Evolutionary conservation across 2,113 vertebrate genomes (phyloP).

Genomic region (Copsychus sechellarum): DNA sequence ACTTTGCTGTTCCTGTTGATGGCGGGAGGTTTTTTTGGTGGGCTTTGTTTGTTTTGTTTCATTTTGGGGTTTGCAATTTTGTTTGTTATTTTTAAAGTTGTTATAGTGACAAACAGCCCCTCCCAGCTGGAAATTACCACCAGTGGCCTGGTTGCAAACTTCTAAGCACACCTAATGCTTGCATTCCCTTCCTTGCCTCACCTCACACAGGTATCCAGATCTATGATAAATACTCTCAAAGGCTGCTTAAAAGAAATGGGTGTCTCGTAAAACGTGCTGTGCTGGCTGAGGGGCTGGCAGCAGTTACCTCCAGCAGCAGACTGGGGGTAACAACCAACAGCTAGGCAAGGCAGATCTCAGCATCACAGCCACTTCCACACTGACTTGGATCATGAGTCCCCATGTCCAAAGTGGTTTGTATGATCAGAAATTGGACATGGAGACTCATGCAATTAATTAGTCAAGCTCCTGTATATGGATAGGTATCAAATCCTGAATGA

Average conservation of each 20-base stretch:
- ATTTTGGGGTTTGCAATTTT: not conserved
- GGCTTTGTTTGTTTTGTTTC: not conserved
- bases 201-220: not conserved
- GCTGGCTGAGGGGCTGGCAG: not conserved
- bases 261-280: not conserved
- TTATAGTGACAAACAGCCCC: not conserved
- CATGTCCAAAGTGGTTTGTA: not conserved
- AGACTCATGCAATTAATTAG: not conserved
- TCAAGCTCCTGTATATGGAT: not conserved
- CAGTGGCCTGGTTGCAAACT: not conserved
- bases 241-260: not conserved
- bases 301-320: not conserved
- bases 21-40: rapidly evolving
- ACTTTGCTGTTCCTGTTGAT: not conserved
- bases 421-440: not conserved
- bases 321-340: not conserved
- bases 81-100: not conserved
- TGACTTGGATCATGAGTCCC: not conserved
- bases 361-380: not conserved
- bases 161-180: not conserved
- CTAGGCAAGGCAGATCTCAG: not conserved
- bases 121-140: not conserved
- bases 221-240: rapidly evolving
- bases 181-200: not conserved
- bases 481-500: not conserved